These are phyloP conservation scores for Craterocephalus amniculus DNA, from an alignment of 2,797 vertebrate species.

Conservation along the genomic window DNA sequence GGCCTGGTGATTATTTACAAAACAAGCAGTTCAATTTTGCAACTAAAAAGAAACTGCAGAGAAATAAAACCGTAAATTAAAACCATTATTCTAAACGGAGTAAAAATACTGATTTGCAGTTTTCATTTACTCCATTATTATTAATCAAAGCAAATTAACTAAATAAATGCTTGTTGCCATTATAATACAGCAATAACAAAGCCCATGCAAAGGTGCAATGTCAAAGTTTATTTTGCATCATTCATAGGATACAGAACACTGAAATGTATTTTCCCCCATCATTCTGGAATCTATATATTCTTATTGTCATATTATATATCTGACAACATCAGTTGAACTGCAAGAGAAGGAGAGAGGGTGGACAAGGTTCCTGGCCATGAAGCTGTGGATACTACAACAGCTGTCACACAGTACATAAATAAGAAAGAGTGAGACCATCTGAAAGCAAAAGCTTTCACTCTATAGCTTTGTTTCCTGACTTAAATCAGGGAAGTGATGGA, in stretches of 20 bases:
- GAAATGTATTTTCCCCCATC: slow-evolving; percentile 76
- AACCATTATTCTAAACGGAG: no score
- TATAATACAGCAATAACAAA: slow-evolving; percentile 4
- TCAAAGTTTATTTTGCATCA: slow-evolving; percentile 85
- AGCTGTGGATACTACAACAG: slow-evolving; percentile 48
- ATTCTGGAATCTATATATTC: slow-evolving; percentile 79
- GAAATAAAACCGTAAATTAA: no score
- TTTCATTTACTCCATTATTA: no score
- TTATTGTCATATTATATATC: slow-evolving; percentile 78
- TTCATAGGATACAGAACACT: slow-evolving; percentile 84
- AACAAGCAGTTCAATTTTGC: no score
- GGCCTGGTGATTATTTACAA: no score
- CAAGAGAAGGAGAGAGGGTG: slow-evolving; percentile 57
- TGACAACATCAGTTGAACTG: slow-evolving; percentile 77
- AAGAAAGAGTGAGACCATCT: slow-evolving; percentile 31
- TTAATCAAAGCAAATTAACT: neutral
- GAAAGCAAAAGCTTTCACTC: slow-evolving; percentile 19
- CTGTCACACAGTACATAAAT: slow-evolving; percentile 44
- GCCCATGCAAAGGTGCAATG: slow-evolving; percentile 77
- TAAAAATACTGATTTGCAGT: no score
- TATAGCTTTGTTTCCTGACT: slow-evolving; percentile 15
- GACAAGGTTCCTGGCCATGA: slow-evolving; percentile 46
- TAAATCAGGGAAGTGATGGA: slow-evolving; percentile 5
- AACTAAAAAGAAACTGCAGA: no score
- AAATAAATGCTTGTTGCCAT: neutral